Evolutionary conservation across 2,797 vertebrate species (phyloP).

Genomic region (Lutjanus argentimaculatus): DNA sequence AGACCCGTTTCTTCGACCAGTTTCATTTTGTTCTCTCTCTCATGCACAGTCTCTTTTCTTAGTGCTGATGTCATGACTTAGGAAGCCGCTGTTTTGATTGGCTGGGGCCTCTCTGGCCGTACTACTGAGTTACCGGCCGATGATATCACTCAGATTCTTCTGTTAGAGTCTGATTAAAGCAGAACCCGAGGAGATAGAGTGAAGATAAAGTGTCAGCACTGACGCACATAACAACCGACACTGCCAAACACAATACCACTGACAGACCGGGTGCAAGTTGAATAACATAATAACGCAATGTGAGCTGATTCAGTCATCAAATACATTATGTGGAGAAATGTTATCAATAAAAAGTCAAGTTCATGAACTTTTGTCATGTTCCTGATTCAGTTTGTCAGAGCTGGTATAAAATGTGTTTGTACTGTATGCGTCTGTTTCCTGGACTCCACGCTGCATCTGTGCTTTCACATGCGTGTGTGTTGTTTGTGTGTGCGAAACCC

Average conservation of each 20-base stretch:
- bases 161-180: slow-evolving; percentile 59
- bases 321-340: slow-evolving; percentile 14
- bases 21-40: slow-evolving; percentile 41
- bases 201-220: slow-evolving; percentile 65
- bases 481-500: slow-evolving; percentile 68
- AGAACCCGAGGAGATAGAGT: slow-evolving; percentile 55
- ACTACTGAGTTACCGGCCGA: slow-evolving; percentile 47
- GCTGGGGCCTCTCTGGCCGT: slow-evolving; percentile 50
- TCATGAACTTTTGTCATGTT: slow-evolving; percentile 5
- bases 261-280: neutral
- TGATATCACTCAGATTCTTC: slow-evolving; percentile 69
- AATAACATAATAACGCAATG: slow-evolving; percentile 5
- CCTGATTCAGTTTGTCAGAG: neutral
- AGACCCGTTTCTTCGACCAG: slow-evolving; percentile 5
- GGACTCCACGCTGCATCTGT: neutral
- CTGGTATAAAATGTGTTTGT: neutral
- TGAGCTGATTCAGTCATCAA: slow-evolving; percentile 1
- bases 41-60: slow-evolving; percentile 53
- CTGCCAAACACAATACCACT: slow-evolving; percentile 50
- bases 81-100: slow-evolving; percentile 73
- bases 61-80: slow-evolving; percentile 75
- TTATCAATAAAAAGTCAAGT: slow-evolving; percentile 4
- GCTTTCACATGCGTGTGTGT: neutral
- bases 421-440: neutral
- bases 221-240: slow-evolving; percentile 18